Conservation (phyloP, 2,797 vertebrate species). For the Microctenopoma lineatum region DNA sequence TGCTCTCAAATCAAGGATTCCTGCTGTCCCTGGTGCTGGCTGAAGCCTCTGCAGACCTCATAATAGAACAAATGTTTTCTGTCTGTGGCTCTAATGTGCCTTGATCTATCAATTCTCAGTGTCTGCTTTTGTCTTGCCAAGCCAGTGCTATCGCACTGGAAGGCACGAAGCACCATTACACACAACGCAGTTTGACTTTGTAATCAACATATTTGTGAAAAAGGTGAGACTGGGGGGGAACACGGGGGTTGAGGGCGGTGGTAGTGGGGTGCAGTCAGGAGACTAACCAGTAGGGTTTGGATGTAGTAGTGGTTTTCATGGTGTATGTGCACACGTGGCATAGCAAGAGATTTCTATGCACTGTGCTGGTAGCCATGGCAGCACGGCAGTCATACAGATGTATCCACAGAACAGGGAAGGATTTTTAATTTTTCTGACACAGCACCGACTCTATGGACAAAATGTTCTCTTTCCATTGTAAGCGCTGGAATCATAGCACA, state of each 20-base stretch:
- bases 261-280: constrained; percentile 28
- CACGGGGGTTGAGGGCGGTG: background rate
- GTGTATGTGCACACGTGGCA: constrained; percentile 12
- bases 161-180: constrained; percentile 55
- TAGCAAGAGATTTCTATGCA: constrained; percentile 34
- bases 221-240: constrained; percentile 25
- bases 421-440: background rate
- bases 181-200: constrained; percentile 39
- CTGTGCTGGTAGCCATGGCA: constrained; percentile 45
- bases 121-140: constrained; percentile 39
- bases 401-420: constrained; percentile 10
- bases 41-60: constrained; percentile 34
- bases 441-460: background rate
- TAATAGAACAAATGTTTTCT: constrained; percentile 62
- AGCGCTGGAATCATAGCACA: background rate
- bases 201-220: constrained; percentile 66
- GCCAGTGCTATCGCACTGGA: constrained; percentile 24
- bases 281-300: background rate
- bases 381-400: constrained; percentile 30
- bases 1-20: constrained; percentile 16
- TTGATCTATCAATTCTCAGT: constrained; percentile 59
- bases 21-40: constrained; percentile 13
- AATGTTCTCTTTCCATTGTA: constrained; percentile 18
- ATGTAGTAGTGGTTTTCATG: background rate
- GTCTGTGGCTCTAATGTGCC: constrained; percentile 50